A percentile compares a stretch with the other conserved stretches of the same genome.
Evolutionary conservation across 2,113 vertebrate species (phyloP).

Genomic region (Phyllostomus discolor): DNA sequence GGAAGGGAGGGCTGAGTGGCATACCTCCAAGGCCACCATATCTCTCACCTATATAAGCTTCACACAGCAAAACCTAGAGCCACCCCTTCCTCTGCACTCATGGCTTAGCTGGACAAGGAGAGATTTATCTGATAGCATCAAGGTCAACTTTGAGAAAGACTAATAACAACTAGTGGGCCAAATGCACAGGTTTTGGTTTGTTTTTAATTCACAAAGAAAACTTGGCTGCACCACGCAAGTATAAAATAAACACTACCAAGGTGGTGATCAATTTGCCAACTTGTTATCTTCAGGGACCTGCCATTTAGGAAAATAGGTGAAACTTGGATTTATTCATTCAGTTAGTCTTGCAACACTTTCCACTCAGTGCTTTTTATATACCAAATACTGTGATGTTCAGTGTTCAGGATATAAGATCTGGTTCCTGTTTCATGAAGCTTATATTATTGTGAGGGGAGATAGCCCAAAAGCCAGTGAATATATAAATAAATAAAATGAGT

Average conservation of each 20-base stretch:
- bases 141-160: not conserved
- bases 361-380: not conserved
- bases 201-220: not conserved
- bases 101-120: not conserved
- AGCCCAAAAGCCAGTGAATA: not conserved
- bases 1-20: not conserved
- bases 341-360: not conserved
- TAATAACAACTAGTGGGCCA: not conserved
- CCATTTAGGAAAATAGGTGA: constrained; percentile 44
- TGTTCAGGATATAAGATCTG: not conserved
- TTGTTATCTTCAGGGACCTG: not conserved
- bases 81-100: not conserved
- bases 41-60: not conserved
- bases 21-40: not conserved
- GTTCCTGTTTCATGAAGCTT: not conserved
- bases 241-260: not conserved
- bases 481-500: not conserved
- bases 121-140: not conserved
- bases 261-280: not conserved
- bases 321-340: not conserved
- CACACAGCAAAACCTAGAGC: not conserved
- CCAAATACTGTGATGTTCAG: not conserved
- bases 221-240: not conserved
- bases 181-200: not conserved
- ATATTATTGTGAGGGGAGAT: not conserved